Evolutionary conservation across 2,797 vertebrate genomes (phyloP).

Genomic region (Hypotaenidia okinawae): DNA sequence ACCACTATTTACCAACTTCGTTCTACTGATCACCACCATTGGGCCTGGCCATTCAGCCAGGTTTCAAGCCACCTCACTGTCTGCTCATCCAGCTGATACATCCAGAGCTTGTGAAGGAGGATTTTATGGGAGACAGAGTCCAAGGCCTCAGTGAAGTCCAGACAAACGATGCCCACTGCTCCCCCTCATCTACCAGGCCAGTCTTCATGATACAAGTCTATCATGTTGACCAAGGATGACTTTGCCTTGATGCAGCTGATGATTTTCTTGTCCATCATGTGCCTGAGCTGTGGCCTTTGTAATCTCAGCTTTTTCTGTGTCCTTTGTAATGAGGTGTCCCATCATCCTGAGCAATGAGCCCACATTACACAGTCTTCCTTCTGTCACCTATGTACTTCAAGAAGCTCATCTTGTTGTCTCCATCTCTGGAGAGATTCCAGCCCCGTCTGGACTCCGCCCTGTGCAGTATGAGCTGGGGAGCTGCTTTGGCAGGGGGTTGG

Average conservation of each 20-base stretch:
- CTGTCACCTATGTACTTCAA: accelerated
- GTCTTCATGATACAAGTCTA: neutral
- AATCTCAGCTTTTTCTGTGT: neutral
- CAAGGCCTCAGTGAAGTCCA: neutral
- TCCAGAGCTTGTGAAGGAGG: no score
- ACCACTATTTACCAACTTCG: neutral
- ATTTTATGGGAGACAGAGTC: neutral
- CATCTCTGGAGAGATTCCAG: no score
- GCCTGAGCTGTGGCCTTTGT: neutral
- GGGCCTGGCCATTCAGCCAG: neutral
- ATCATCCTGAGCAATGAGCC: neutral
- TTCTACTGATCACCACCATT: neutral
- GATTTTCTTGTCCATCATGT: neutral
- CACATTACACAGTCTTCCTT: neutral
- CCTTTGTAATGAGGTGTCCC: neutral
- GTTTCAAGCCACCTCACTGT: neutral
- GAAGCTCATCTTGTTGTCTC: neutral
- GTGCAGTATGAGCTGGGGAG: no score
- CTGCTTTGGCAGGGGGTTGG: no score
- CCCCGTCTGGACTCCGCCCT: no score
- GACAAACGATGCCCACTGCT: neutral
- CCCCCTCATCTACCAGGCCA: neutral
- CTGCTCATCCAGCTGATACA: neutral
- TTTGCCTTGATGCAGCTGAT: neutral
- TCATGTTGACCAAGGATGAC: neutral